Percentiles rank a stretch among this genome's conserved stretches.
Conservation (phyloP, 2,888 invertebrate species). For the Ethmia dodecea region DNA sequence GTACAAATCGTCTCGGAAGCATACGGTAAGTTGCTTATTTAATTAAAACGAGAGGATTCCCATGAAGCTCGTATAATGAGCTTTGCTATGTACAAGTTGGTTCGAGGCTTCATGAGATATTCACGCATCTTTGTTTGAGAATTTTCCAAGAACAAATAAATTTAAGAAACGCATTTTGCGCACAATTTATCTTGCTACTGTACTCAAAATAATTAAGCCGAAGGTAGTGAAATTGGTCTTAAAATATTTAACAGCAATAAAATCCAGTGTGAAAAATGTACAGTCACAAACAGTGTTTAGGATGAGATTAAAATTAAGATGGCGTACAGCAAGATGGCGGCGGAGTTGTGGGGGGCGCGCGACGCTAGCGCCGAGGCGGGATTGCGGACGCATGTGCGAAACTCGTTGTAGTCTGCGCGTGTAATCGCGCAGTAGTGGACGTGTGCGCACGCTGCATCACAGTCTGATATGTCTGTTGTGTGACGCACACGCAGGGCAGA, state of each 20-base stretch:
- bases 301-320: conserved; percentile 54
- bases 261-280: not conserved
- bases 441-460: conserved; percentile 86
- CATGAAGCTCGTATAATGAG: not conserved
- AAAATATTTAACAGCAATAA: conserved; percentile 5
- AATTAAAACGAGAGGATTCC: not conserved
- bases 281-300: conserved; percentile 21
- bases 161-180: not conserved
- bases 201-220: conserved; percentile 6
- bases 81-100: not conserved
- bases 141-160: conserved; percentile 1
- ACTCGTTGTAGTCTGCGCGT: conserved; percentile 88
- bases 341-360: conserved; percentile 62
- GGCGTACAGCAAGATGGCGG: conserved; percentile 63
- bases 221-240: conserved; percentile 6
- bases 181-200: conserved; percentile 4
- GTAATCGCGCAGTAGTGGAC: conserved; percentile 94
- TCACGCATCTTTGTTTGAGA: conserved; percentile 5
- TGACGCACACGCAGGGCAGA: conserved; percentile 85
- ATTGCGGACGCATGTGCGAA: conserved; percentile 87
- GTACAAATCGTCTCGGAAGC: too few species aligned
- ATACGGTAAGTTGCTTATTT: too few species aligned
- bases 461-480: conserved; percentile 68
- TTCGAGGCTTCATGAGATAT: conserved; percentile 2
- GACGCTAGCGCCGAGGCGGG: conserved; percentile 87